phyloP scores from a whole-genome alignment of 1,140 invertebrate species.

The Calliphora vicina region DNA sequence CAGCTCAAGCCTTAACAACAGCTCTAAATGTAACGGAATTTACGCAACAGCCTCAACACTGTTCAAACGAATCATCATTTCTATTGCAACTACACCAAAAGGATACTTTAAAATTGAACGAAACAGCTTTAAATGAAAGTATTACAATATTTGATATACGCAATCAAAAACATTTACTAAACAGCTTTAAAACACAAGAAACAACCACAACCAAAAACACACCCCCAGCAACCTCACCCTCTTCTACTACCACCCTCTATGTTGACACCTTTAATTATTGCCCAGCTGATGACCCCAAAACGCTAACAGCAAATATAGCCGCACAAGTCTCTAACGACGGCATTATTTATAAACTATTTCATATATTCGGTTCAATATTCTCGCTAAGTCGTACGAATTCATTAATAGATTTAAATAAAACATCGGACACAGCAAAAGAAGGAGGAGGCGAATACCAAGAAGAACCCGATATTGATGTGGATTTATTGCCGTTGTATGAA shows the following conservation, averaged over 20 bases:
- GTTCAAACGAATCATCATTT: background rate
- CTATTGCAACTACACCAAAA: slow-evolving; percentile 22
- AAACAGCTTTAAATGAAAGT: slow-evolving; percentile 43
- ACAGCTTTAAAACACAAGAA: background rate
- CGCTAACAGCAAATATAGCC: background rate
- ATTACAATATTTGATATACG: slow-evolving; percentile 58
- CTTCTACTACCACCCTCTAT: background rate
- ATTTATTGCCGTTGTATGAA: slow-evolving; percentile 52
- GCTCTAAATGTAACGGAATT: background rate
- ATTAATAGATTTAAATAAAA: slow-evolving; percentile 28
- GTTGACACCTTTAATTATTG: background rate
- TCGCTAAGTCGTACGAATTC: slow-evolving; percentile 38
- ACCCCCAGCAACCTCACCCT: background rate
- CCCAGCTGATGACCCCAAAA: background rate
- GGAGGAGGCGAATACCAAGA: background rate
- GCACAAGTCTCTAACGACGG: slow-evolving; percentile 36
- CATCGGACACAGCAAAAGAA: background rate
- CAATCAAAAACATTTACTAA: slow-evolving; percentile 36
- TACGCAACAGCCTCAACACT: background rate
- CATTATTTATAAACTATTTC: slow-evolving; percentile 52
- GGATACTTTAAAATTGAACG: background rate
- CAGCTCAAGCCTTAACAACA: background rate
- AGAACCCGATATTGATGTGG: slow-evolving; percentile 46
- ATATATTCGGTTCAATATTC: slow-evolving; percentile 55
- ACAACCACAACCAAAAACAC: background rate